These are phyloP conservation scores for Ophion slaviceki DNA, from an alignment of 2,888 invertebrate genomes.

Conservation along the genomic window DNA sequence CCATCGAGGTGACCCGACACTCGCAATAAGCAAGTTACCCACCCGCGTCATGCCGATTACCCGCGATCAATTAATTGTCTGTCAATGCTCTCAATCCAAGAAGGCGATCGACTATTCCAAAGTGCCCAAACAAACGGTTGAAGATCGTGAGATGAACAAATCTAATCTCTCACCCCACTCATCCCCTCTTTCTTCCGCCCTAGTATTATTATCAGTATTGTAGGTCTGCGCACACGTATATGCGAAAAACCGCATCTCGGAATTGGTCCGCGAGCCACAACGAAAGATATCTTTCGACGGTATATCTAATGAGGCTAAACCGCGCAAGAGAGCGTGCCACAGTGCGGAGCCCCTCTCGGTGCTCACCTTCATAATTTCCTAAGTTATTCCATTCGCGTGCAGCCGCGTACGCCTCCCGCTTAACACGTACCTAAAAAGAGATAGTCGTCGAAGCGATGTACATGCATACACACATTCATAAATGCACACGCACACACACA, in stretches of 20 bases:
- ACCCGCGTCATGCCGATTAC: not conserved
- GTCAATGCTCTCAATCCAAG: not conserved
- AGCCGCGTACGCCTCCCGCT: slow-evolving; percentile 71
- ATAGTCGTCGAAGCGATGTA: slow-evolving; percentile 61
- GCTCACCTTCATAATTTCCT: slow-evolving; percentile 80
- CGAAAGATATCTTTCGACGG: slow-evolving; percentile 78
- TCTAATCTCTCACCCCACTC: not conserved
- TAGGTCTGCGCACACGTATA: slow-evolving; percentile 19
- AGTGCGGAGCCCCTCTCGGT: slow-evolving; percentile 35
- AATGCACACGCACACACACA: not conserved
- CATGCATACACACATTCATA: slow-evolving; percentile 1
- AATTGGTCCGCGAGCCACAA: slow-evolving; percentile 62
- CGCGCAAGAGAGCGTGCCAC: slow-evolving; percentile 78
- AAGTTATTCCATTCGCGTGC: slow-evolving; percentile 82
- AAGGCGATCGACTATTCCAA: slow-evolving; percentile 31
- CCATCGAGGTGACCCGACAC: not conserved
- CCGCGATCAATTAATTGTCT: slow-evolving; percentile 40
- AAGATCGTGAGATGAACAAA: slow-evolving; percentile 43
- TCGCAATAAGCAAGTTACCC: not conserved
- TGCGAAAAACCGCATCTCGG: slow-evolving; percentile 61
- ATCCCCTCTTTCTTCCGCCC: slow-evolving; percentile 4
- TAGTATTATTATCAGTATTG: slow-evolving; percentile 35
- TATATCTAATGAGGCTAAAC: slow-evolving; percentile 82
- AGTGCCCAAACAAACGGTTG: not conserved
- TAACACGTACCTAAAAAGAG: slow-evolving; percentile 74